Percentiles rank a stretch among this genome's conserved stretches.
Conservation (phyloP, 2,113 vertebrate species). For the Spilogale gracilis region DNA sequence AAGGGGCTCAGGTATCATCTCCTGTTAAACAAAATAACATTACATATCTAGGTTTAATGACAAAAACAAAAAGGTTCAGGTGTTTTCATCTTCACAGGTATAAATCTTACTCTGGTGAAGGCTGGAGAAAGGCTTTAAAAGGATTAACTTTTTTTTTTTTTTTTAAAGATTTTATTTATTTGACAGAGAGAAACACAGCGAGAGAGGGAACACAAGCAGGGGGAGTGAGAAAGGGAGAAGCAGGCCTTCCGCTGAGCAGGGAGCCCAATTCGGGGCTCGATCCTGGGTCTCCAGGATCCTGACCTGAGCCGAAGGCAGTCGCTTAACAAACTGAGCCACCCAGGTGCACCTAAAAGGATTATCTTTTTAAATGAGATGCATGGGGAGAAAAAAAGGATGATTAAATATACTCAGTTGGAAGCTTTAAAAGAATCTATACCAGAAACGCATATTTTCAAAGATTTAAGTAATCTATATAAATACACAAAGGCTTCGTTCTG, state of each 20-base stretch:
- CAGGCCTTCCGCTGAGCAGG: too few relatives aligned
- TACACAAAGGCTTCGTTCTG: neutral
- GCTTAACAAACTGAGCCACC: too few relatives aligned
- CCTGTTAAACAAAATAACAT: neutral
- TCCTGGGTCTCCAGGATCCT: too few relatives aligned
- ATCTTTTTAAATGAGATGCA: neutral
- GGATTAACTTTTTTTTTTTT: neutral
- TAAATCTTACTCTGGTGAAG: neutral
- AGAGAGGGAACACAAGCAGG: too few relatives aligned
- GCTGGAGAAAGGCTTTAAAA: neutral
- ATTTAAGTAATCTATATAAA: neutral
- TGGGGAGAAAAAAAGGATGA: neutral
- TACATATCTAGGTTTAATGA: slow-evolving; percentile 28
- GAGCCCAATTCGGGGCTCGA: too few relatives aligned
- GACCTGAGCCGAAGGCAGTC: too few relatives aligned
- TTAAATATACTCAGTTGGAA: neutral
- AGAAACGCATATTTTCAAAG: neutral
- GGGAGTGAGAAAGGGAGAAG: too few relatives aligned
- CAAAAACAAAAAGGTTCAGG: slow-evolving; percentile 29
- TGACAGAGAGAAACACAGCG: too few relatives aligned
- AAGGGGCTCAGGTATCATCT: neutral
- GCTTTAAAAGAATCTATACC: neutral
- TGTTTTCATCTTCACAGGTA: slow-evolving; percentile 8
- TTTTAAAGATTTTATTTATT: too few relatives aligned
- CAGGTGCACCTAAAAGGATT: neutral